Percentiles rank a stretch among this genome's conserved stretches.
phyloP scores from a whole-genome alignment of 2,113 vertebrate species.

The Hipposideros armiger region DNA sequence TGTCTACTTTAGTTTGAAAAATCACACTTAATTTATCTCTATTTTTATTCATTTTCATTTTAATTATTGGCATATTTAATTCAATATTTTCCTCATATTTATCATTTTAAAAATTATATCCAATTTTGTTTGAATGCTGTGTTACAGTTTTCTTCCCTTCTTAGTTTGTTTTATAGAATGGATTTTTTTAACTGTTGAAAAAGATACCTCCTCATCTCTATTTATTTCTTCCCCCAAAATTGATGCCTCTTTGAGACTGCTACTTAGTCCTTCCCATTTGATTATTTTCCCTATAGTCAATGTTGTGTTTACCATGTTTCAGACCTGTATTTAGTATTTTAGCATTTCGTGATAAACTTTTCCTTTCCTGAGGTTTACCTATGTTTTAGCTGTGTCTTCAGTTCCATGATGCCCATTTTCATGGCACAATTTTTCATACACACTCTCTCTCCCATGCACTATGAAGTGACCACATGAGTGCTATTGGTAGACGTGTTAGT shows the following conservation, averaged over 20 bases:
- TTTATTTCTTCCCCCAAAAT: background rate
- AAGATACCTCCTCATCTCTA: background rate
- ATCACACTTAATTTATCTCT: background rate
- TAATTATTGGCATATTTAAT: background rate
- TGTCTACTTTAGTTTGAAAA: background rate
- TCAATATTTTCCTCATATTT: background rate
- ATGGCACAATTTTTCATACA: background rate
- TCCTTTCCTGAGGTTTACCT: background rate
- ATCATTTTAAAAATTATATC: background rate
- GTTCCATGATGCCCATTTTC: background rate
- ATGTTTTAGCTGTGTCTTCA: background rate
- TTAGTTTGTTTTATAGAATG: background rate
- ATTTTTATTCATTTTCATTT: background rate
- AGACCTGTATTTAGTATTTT: background rate
- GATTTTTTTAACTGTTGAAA: background rate
- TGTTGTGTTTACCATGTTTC: background rate
- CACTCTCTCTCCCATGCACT: fast-evolving
- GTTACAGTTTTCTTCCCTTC: background rate
- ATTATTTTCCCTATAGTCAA: background rate
- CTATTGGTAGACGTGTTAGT: background rate
- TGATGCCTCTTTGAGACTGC: background rate
- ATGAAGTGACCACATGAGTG: background rate
- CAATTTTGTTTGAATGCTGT: background rate
- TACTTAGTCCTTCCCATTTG: background rate
- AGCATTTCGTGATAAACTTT: background rate